A percentile compares a stretch with the other conserved stretches of the same genome.
Evolutionary conservation across 2,888 invertebrate species (phyloP).

Genomic region (Lochmaea capreae): DNA sequence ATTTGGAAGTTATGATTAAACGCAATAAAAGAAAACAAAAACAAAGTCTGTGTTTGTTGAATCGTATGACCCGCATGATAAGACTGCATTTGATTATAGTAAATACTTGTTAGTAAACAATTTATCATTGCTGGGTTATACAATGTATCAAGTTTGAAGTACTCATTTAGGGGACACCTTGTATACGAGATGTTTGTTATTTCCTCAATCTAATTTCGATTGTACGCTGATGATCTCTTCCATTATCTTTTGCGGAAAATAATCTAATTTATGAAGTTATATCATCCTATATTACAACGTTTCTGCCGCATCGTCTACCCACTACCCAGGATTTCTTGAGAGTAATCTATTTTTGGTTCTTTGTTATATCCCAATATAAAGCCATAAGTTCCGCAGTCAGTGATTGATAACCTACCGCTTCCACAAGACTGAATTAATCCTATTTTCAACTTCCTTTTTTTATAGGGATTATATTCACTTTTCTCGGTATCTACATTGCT

Average conservation of each 20-base stretch:
- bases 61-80: no score
- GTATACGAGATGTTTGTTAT: not conserved
- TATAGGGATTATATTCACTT: constrained; percentile 2
- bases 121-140: no score
- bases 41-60: no score
- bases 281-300: constrained; percentile 52
- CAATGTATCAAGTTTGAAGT: no score
- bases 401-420: constrained; percentile 46
- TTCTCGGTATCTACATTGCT: not conserved
- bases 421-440: constrained; percentile 42
- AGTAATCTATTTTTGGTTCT: constrained; percentile 48
- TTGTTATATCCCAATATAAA: constrained; percentile 45
- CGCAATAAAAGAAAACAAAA: no score
- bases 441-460: constrained; percentile 22
- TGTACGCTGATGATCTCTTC: constrained; percentile 31
- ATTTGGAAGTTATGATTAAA: no score
- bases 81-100: no score
- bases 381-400: constrained; percentile 45
- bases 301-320: constrained; percentile 37
- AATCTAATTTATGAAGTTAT: constrained; percentile 59
- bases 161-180: not conserved
- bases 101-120: no score
- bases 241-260: constrained; percentile 53
- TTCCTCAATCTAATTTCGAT: not conserved
- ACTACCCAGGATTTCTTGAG: constrained; percentile 36